Conservation (phyloP, 2,888 invertebrate species). For the Ormyrus thymus region DNA sequence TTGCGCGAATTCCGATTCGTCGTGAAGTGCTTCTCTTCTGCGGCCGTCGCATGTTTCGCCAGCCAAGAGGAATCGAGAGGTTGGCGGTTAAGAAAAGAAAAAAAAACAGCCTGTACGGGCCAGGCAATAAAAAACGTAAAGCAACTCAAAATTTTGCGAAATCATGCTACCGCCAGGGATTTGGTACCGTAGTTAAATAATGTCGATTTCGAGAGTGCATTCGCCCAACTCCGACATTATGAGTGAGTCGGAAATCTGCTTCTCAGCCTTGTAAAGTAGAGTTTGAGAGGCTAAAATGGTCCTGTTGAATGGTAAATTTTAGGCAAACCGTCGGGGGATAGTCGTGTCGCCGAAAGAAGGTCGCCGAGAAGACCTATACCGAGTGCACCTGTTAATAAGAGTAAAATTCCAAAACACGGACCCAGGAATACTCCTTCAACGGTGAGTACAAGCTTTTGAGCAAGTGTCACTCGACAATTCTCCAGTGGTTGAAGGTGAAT, state of each 20-base stretch:
- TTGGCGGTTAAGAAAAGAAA: neutral
- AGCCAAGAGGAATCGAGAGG: neutral
- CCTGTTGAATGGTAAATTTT: neutral
- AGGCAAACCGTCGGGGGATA: conserved; percentile 3
- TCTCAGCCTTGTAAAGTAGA: neutral
- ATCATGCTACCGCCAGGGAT: conserved; percentile 30
- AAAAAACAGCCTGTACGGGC: neutral
- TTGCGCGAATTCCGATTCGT: neutral
- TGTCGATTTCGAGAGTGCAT: conserved; percentile 37
- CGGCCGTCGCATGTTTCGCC: conserved; percentile 38
- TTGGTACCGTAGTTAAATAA: conserved; percentile 7
- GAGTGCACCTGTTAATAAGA: neutral
- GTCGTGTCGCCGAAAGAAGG: neutral
- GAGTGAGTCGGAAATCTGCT: conserved; percentile 12
- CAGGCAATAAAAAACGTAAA: conserved; percentile 4
- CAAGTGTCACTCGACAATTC: no score
- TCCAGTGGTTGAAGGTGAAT: no score
- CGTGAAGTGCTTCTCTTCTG: conserved; percentile 8
- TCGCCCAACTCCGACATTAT: neutral
- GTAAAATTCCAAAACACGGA: conserved; percentile 43
- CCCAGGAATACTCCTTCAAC: neutral
- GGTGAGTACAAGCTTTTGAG: neutral
- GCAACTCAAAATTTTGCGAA: neutral
- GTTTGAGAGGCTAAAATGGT: no score
- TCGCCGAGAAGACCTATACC: neutral